Evolutionary conservation across 2,797 vertebrate genomes (phyloP).

Genomic region (Pseudopleuronectes americanus): DNA sequence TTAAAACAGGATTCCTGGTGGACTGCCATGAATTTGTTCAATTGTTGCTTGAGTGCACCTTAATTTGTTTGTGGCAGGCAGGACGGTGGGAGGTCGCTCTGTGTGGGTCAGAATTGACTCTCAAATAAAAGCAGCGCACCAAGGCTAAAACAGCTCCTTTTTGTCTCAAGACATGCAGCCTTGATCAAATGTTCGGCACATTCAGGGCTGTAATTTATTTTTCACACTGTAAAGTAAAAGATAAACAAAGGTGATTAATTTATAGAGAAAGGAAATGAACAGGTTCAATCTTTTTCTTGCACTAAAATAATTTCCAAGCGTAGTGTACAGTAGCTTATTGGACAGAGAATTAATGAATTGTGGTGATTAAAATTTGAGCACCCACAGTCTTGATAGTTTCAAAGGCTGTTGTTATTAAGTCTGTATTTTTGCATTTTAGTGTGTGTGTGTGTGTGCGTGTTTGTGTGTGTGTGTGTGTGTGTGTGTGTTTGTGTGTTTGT

Average conservation of each 20-base stretch:
- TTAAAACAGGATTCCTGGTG: conserved; percentile 26
- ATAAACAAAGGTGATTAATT: conserved; percentile 59
- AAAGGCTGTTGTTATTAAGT: conserved; percentile 92
- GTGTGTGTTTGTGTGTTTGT: no score
- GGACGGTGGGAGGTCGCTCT: conserved; percentile 41
- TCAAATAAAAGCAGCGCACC: conserved; percentile 35
- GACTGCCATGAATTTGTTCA: conserved; percentile 46
- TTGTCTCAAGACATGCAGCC: conserved; percentile 47
- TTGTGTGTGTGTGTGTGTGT: conserved; percentile 4
- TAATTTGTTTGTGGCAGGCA: conserved; percentile 45
- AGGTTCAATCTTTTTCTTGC: conserved; percentile 31
- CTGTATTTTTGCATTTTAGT: conserved; percentile 38
- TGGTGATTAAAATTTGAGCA: conserved; percentile 92
- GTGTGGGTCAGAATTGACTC: conserved; percentile 35
- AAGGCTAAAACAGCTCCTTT: conserved; percentile 37
- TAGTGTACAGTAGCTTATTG: conserved; percentile 22
- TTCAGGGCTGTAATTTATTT: conserved; percentile 56
- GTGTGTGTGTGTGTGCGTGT: not conserved
- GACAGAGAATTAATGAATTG: conserved; percentile 77
- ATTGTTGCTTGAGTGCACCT: conserved; percentile 66
- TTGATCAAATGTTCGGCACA: conserved; percentile 45
- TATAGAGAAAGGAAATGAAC: conserved; percentile 42
- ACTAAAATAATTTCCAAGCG: conserved; percentile 15
- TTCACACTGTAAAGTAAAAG: conserved; percentile 6
- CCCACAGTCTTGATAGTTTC: conserved; percentile 90